phyloP scores from a whole-genome alignment of 1,140 invertebrate species.

The Formica selysi region DNA sequence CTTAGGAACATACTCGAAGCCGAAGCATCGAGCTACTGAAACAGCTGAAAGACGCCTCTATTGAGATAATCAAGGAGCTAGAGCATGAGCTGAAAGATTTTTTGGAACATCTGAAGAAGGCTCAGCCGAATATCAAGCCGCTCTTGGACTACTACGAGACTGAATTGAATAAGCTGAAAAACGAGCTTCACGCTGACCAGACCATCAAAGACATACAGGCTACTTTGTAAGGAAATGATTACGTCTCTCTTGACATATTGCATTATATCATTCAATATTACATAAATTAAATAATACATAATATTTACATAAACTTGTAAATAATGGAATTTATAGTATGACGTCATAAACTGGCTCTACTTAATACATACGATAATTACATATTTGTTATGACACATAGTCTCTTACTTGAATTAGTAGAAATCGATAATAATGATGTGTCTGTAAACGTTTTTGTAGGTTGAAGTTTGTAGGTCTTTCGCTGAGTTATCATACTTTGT shows the following conservation, averaged over 20 bases:
- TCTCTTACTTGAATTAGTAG: not conserved
- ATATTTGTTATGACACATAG: not conserved
- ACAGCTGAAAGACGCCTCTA: constrained; percentile 83
- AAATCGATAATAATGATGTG: not conserved
- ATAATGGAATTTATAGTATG: not conserved
- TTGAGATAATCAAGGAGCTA: constrained; percentile 81
- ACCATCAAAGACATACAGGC: constrained; percentile 89
- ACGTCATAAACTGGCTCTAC: too few species aligned
- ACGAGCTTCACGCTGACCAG: constrained; percentile 90
- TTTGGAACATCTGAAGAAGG: constrained; percentile 86
- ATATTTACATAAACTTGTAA: constrained; percentile 1
- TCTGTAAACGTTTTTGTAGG: not conserved
- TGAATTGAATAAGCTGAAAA: constrained; percentile 88
- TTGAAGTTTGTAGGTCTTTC: not conserved
- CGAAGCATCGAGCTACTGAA: constrained; percentile 74
- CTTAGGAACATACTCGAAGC: constrained; percentile 73
- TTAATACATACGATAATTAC: not conserved
- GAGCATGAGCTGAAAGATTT: constrained; percentile 81
- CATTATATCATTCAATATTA: not conserved
- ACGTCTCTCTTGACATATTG: not conserved
- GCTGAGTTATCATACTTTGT: not conserved
- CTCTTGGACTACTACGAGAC: constrained; percentile 87
- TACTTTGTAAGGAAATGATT: constrained; percentile 86
- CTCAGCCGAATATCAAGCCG: constrained; percentile 88
- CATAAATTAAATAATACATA: not conserved